Percentiles rank a stretch among this genome's conserved stretches.
phyloP scores from a whole-genome alignment of 2,113 vertebrate genomes.

The Daphoenositta chrysoptera region DNA sequence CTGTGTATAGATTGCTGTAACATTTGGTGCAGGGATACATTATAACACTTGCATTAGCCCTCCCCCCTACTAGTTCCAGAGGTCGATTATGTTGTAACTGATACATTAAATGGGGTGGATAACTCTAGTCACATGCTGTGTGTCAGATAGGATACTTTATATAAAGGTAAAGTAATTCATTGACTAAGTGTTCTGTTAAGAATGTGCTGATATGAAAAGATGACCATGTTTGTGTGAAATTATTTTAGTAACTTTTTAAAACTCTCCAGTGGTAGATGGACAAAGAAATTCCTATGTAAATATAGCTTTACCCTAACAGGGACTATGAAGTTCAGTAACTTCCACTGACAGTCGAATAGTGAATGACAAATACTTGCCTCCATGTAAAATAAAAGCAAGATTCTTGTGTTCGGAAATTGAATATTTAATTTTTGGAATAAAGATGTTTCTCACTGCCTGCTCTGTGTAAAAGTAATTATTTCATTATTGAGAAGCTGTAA shows the following conservation, averaged over 20 bases:
- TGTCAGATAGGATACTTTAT: not conserved
- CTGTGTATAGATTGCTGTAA: not conserved
- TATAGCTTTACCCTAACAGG: not conserved
- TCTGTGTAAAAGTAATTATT: not conserved
- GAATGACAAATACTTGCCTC: not conserved
- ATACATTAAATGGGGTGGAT: not conserved
- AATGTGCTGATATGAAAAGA: not conserved
- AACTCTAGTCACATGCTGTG: not conserved
- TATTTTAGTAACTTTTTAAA: not conserved
- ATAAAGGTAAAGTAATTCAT: not conserved
- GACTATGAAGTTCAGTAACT: not conserved
- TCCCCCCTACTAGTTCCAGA: not conserved
- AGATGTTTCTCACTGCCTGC: constrained; percentile 40
- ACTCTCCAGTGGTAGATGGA: not conserved
- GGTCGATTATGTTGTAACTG: not conserved
- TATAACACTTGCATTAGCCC: not conserved
- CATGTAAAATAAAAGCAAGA: not conserved
- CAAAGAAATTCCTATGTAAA: not conserved
- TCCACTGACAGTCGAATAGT: not conserved
- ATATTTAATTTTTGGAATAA: constrained; percentile 66
- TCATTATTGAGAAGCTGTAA: not conserved
- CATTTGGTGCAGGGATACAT: not conserved
- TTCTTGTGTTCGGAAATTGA: not conserved
- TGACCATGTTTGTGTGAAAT: not conserved
- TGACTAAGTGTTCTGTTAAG: not conserved